A percentile compares a stretch with the other conserved stretches of the same genome.
phyloP scores from a whole-genome alignment of 2,797 vertebrate genomes.

The Graptemys geographica region DNA sequence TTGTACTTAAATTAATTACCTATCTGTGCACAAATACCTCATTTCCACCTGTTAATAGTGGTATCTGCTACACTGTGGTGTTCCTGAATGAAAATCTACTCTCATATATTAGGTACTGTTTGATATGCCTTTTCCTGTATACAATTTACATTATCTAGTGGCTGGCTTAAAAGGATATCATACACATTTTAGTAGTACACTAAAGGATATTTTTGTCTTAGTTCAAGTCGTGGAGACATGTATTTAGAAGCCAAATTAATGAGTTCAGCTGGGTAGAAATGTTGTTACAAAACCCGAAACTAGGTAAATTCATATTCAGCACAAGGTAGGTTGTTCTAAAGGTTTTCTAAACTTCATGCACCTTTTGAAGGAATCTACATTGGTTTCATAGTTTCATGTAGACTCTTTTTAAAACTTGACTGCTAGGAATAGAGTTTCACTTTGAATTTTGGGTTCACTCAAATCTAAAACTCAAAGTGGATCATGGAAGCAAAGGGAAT shows the following conservation, averaged over 20 bases:
- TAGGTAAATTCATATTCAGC: neutral
- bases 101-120: neutral
- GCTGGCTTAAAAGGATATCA: neutral
- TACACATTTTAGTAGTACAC: neutral
- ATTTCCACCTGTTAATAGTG: neutral
- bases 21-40: neutral
- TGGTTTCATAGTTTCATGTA: neutral
- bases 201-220: neutral
- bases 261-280: neutral
- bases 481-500: neutral
- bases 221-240: neutral
- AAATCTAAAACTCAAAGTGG: neutral
- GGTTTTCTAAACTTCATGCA: neutral
- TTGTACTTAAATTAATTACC: neutral
- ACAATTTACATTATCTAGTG: neutral
- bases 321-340: neutral
- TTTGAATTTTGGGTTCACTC: neutral
- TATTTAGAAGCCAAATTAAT: neutral
- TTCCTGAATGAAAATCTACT: neutral
- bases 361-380: neutral
- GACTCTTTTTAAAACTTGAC: neutral
- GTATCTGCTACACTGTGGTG: neutral
- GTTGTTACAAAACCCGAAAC: neutral
- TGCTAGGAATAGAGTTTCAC: neutral
- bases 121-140: neutral